These are phyloP conservation scores for Neodiprion lecontei DNA, from an alignment of 1,140 invertebrate genomes.

Conservation along the genomic window DNA sequence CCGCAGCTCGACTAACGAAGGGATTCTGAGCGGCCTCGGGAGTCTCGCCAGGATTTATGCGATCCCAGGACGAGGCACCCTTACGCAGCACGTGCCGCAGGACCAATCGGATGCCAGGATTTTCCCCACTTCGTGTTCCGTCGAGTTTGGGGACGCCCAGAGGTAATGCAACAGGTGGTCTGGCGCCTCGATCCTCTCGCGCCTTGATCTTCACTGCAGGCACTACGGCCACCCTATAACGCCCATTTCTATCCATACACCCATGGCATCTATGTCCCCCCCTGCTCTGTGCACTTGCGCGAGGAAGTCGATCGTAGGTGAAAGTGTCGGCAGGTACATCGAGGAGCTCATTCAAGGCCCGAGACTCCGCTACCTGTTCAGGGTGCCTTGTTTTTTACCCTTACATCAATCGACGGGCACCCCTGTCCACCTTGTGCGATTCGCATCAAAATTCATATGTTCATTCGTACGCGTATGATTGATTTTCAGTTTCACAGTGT, in stretches of 20 bases:
- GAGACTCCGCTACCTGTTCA: no score
- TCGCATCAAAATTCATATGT: no score
- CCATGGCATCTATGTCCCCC: no score
- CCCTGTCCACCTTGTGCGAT: no score
- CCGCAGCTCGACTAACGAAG: conserved; percentile 26
- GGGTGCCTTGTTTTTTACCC: no score
- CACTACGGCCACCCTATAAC: not conserved
- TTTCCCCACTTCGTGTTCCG: conserved; percentile 33
- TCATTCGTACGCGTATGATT: no score
- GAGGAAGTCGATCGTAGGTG: no score
- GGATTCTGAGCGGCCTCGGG: conserved; percentile 46
- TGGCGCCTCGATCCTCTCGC: conserved; percentile 35
- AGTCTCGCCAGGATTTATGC: conserved; percentile 52
- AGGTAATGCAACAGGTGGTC: conserved; percentile 55
- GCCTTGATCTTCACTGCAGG: not conserved
- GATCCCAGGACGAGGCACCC: conserved; percentile 52
- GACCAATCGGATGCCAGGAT: conserved; percentile 43
- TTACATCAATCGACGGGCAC: no score
- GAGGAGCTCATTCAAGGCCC: no score
- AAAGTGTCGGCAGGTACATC: no score
- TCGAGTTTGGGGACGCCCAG: not conserved
- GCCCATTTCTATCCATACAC: not conserved
- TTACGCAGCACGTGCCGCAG: conserved; percentile 56
- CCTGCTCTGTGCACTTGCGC: no score
- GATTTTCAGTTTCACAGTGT: no score